Conservation (phyloP, 2,888 invertebrate species). For the Orthonevra nobilis region DNA sequence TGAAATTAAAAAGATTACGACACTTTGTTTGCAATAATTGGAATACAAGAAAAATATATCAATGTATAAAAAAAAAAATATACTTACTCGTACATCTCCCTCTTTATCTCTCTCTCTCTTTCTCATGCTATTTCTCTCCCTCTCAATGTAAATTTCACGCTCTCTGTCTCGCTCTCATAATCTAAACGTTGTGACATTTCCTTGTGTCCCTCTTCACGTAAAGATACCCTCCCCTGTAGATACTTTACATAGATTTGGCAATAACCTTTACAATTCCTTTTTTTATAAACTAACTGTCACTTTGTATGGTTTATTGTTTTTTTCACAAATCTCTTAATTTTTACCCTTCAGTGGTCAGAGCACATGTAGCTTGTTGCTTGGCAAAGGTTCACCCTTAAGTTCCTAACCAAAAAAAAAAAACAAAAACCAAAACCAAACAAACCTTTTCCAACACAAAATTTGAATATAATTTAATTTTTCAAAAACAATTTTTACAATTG, state of each 20-base stretch:
- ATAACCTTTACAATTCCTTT: too few relatives aligned
- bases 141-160: constrained; percentile 40
- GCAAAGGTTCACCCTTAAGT: constrained; percentile 44
- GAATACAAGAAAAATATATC: too few relatives aligned
- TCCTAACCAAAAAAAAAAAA: too few relatives aligned
- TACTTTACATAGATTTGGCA: too few relatives aligned
- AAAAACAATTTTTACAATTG: too few relatives aligned
- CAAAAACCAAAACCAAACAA: not conserved
- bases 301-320: constrained; percentile 25
- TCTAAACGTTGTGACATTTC: constrained; percentile 66
- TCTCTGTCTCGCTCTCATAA: constrained; percentile 23
- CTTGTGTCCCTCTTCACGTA: constrained; percentile 39
- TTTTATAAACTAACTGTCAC: constrained; percentile 2
- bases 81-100: constrained; percentile 53
- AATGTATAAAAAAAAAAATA: constrained; percentile 37
- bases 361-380: constrained; percentile 69
- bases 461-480: constrained; percentile 13
- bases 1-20: too few relatives aligned
- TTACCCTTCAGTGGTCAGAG: constrained; percentile 59
- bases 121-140: too few relatives aligned
- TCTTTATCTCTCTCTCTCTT: constrained; percentile 25
- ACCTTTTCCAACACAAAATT: constrained; percentile 5
- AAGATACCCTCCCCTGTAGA: constrained; percentile 52
- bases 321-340: constrained; percentile 20
- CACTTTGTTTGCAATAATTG: constrained; percentile 67